Conservation (phyloP, 2,888 invertebrate species). For the Drosophila mettleri region DNA sequence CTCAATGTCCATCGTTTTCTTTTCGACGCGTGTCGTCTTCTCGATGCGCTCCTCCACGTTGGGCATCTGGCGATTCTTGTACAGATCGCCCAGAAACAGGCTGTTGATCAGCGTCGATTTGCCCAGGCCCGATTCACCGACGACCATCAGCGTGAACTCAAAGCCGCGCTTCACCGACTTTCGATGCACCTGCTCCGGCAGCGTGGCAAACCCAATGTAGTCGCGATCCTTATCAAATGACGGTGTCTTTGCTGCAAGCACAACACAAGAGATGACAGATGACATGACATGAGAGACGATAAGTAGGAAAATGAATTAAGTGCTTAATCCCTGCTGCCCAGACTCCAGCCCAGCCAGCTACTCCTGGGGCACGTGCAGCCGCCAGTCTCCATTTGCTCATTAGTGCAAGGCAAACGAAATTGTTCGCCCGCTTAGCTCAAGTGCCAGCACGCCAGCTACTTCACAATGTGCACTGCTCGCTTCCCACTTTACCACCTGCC, state of each 20-base stretch:
- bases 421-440: constrained; percentile 67
- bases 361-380: constrained; percentile 25
- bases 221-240: constrained; percentile 88
- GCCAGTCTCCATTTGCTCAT: constrained; percentile 54
- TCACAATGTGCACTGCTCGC: constrained; percentile 13
- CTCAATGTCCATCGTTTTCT: constrained; percentile 96
- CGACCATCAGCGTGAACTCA: constrained; percentile 98
- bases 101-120: constrained; percentile 98
- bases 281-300: constrained; percentile 4
- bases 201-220: constrained; percentile 97
- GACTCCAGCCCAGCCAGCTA: no score
- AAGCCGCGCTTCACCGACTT: constrained; percentile 98
- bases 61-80: constrained; percentile 92
- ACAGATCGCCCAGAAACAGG: constrained; percentile 96
- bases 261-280: not conserved
- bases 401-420: constrained; percentile 65
- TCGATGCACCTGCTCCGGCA: constrained; percentile 97
- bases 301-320: not conserved
- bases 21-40: constrained; percentile 90
- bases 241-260: constrained; percentile 83
- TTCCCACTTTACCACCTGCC: not conserved
- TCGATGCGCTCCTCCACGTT: constrained; percentile 87
- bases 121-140: constrained; percentile 96
- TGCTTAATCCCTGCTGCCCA: not conserved
- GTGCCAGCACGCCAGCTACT: constrained; percentile 59